These are phyloP conservation scores for Anolis apletophallus DNA, from an alignment of 2,797 vertebrate genomes.

Conservation along the genomic window DNA sequence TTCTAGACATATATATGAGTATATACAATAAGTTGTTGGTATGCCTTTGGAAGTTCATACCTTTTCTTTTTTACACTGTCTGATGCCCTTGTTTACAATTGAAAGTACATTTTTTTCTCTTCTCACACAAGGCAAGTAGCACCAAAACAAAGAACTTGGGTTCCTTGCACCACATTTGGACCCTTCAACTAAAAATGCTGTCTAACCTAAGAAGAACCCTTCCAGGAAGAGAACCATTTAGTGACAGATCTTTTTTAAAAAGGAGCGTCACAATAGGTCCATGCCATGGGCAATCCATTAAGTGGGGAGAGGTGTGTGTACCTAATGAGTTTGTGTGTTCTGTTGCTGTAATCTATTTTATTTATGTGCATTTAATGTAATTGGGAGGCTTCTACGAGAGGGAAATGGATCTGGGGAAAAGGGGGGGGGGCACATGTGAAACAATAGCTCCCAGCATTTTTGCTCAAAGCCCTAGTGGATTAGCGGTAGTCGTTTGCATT, in stretches of 20 bases:
- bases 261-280: constrained; percentile 4
- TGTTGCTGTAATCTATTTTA: constrained; percentile 35
- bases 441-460: constrained; percentile 57
- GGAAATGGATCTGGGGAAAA: constrained; percentile 41
- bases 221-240: constrained; percentile 15
- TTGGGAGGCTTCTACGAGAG: constrained; percentile 47
- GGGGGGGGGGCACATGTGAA: constrained; percentile 44
- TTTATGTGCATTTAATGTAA: constrained; percentile 53
- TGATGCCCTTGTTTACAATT: not conserved
- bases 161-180: not conserved
- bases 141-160: not conserved
- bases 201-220: constrained; percentile 9
- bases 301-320: constrained; percentile 26
- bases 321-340: constrained; percentile 41
- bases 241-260: constrained; percentile 14
- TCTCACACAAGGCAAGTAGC: accelerated
- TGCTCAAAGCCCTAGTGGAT: constrained; percentile 49
- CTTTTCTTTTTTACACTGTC: not conserved
- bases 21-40: too few species aligned
- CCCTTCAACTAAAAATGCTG: not conserved
- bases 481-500: constrained; percentile 59
- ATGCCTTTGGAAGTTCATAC: not conserved
- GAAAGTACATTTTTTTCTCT: not conserved
- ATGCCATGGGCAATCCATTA: constrained; percentile 42
- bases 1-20: too few species aligned